These are phyloP conservation scores for Pitta sordida DNA, from an alignment of 2,113 vertebrate genomes.

Conservation along the genomic window DNA sequence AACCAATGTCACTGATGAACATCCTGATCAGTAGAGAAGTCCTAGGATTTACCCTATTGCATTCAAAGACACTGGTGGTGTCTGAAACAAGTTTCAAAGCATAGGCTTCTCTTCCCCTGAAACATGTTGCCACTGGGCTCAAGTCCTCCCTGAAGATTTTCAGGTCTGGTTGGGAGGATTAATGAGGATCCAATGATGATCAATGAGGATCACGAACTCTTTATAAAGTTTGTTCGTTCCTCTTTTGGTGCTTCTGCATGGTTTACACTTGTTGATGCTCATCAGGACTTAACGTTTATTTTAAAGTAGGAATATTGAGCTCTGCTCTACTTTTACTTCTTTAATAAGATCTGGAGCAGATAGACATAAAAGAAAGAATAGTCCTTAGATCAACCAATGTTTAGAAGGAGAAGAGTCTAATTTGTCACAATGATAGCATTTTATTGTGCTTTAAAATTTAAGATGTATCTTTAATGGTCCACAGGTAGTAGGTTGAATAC, in stretches of 20 bases:
- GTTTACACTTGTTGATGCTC: not conserved
- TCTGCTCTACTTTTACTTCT: not conserved
- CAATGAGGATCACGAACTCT: not conserved
- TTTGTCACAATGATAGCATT: not conserved
- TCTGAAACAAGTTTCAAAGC: not conserved
- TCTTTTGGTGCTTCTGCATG: not conserved
- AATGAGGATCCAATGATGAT: too few relatives aligned
- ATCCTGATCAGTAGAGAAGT: not conserved
- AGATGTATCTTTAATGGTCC: not conserved
- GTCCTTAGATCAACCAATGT: not conserved
- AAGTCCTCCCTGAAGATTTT: not conserved
- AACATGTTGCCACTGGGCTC: not conserved
- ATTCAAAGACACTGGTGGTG: not conserved
- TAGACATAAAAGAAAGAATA: not conserved
- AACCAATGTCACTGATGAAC: not conserved
- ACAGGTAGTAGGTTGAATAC: not conserved
- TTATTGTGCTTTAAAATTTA: not conserved
- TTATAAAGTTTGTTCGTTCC: not conserved
- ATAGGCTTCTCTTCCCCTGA: not conserved
- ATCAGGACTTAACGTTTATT: not conserved
- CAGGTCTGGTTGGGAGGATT: not conserved
- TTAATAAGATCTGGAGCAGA: not conserved
- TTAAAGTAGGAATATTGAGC: not conserved
- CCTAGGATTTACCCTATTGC: not conserved
- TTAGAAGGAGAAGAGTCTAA: not conserved